Evolutionary conservation across 2,888 invertebrate genomes (phyloP).

Genomic region (Podotricha telesiphe): DNA sequence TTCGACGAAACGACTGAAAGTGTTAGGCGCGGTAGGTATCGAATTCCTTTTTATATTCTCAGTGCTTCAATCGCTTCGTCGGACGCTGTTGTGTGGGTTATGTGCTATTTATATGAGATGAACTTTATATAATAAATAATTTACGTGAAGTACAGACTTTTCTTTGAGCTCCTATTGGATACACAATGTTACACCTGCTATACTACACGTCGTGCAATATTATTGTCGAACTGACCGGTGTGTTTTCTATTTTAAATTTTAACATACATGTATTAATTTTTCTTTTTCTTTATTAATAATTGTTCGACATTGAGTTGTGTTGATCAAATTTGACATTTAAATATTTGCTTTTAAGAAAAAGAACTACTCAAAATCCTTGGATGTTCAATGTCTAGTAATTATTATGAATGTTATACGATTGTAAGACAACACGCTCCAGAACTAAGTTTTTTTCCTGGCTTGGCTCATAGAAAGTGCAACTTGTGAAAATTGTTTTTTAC

Average conservation of each 20-base stretch:
- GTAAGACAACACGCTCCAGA: background rate
- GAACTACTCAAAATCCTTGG: background rate
- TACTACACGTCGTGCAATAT: slow-evolving; percentile 27
- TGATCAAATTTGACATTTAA: background rate
- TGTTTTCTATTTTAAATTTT: background rate
- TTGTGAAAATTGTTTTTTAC: background rate
- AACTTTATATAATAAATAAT: slow-evolving; percentile 83
- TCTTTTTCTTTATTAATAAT: slow-evolving; percentile 3
- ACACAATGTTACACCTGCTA: slow-evolving; percentile 5
- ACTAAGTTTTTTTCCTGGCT: background rate
- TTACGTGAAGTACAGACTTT: slow-evolving; percentile 66
- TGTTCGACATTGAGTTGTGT: slow-evolving; percentile 14
- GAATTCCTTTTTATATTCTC: slow-evolving; percentile 30
- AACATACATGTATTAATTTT: background rate
- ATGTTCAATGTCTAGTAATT: slow-evolving; percentile 18
- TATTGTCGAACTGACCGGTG: background rate
- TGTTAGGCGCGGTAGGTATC: slow-evolving; percentile 24
- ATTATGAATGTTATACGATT: slow-evolving; percentile 17
- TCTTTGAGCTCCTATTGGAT: slow-evolving; percentile 41
- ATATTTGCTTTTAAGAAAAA: background rate
- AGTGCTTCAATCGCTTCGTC: slow-evolving; percentile 44
- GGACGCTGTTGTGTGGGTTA: slow-evolving; percentile 71
- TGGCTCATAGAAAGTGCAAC: background rate
- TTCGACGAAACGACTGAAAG: slow-evolving; percentile 29
- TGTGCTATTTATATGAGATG: slow-evolving; percentile 82